Base-by-base conservation (phyloP, 2,888 invertebrate genomes). In the Palloptera scutellata region DNA sequence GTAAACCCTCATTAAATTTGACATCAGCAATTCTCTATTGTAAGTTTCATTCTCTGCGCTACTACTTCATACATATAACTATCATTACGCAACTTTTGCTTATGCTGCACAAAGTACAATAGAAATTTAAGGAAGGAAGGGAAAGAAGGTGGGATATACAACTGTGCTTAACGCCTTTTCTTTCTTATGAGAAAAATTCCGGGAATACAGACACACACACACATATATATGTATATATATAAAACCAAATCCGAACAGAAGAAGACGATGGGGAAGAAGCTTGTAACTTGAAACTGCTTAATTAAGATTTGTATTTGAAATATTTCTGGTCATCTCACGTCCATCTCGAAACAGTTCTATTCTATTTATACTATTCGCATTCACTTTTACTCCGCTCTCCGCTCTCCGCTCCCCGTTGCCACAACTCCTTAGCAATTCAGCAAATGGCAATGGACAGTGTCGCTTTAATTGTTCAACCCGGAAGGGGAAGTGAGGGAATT, bases 1-100 rank as follows among this genome's bases (percentile, higher is more conserved):
- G 72, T 76, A 73, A 79, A 79, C 79, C 80, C 76, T 80, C 79
- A 81, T 81, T 81, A 78, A 77, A 77, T 76, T 80, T 78, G 77
- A 79, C 79, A 81, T 77, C 53, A 72, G 57, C 54, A 68, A 64
- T 63, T 71, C 30, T 30, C 6, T 30, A 6, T 30, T 30, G 3
- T 30, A 30, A 30, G 30, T 30, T 30, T 30, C 30, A 30, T 30
- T 30, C 30, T 30, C 30, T 30, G 30, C 30, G 30, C 30, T 30
- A 30, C 40, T 43, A 30, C 57, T 64, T 20, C 17, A 57, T 51
- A n/a, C 17, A 57, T 51, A n/a, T 15, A 41, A 17, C 15, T 53
- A n/a, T 61, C 52, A 10, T 30, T 63, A 12, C 20, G 40, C 11
- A 52, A 11, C 61, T 13, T 30, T 30, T 30, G 30, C 30, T 30